Base-by-base conservation (phyloP, 92 coral and sea anemone genomes). In the Zoanthus solanderi region DNA sequence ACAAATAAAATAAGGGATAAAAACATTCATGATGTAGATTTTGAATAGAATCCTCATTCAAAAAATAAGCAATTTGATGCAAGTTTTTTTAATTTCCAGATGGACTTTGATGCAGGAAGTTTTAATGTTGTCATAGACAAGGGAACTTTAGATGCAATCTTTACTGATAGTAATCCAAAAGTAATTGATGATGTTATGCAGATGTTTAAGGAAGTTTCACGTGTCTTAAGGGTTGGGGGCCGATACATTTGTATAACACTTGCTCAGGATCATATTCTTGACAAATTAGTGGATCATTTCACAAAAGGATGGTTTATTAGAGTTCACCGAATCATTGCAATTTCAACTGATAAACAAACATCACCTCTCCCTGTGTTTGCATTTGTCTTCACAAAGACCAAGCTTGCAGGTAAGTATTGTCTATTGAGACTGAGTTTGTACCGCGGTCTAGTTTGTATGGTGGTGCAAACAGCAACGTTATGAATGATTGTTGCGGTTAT, bases 231-330 rank as follows among this genome's bases (percentile, higher is more conserved):
- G 90, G 79, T 86, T 50, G 98, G 95, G 58, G 99, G 99, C 30
- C 95, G 99, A 37, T 96, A 90, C 71, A 89, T 96, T 7, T 94
- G 96, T 72, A 83, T 95, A 50, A 88, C 99, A 7, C 88, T 95
- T 45, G 99, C 93, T 29, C 95, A 95, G 78, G 96, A 89, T 63
- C 94, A 92, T 53, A 88, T 95, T 78, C 90, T 95, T 16, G 87
- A 96, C 72, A 84, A 87, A 75, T 42, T 96, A 78, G 63, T 96
- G 83, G 91, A 69, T 53, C 90, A 95, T 83, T 96, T 96, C 77
- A 84, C 94, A 29, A 90, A 90, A 72, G 98, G 96, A 46, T 96
- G 99, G 99, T 93, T 96, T 52, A 78, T 96, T 17, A 92, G 98
- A 52, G 94, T 95, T 56, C 99, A 96, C 83, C 83, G 87, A 46